phyloP scores from a whole-genome alignment of 2,797 vertebrate species.

The Buceros bicornis region DNA sequence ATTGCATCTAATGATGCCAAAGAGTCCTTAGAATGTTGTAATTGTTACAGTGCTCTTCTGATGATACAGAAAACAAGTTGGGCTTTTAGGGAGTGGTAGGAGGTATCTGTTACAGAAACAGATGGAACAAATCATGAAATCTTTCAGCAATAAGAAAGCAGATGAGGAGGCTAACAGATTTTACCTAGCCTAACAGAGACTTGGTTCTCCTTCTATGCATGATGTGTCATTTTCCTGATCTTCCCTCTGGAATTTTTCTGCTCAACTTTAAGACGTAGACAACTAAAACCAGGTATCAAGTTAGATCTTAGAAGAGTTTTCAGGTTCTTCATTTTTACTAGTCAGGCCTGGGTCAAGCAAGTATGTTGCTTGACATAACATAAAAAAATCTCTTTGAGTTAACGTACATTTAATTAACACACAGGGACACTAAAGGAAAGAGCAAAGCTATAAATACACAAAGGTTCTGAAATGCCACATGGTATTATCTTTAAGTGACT shows the following conservation, averaged over 20 bases:
- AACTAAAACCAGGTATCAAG: neutral
- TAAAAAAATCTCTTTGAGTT: neutral
- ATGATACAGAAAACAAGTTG: neutral
- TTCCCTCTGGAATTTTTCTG: neutral
- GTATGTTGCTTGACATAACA: neutral
- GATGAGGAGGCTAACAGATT: neutral
- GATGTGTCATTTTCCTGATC: neutral
- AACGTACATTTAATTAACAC: neutral
- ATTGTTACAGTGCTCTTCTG: neutral
- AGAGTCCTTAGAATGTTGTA: neutral
- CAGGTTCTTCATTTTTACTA: neutral
- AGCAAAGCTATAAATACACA: neutral
- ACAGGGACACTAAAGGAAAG: neutral
- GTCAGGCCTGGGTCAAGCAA: neutral
- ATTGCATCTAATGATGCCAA: neutral
- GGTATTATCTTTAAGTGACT: neutral
- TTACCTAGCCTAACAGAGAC: neutral
- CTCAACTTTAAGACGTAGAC: neutral
- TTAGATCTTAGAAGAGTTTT: neutral
- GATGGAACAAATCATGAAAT: neutral
- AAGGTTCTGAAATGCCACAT: neutral
- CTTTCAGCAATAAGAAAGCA: neutral
- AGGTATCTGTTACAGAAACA: neutral
- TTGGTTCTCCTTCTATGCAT: neutral
- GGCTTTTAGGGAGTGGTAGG: neutral